phyloP scores from a whole-genome alignment of 2,888 invertebrate genomes.

The Drosophila lutescens region DNA sequence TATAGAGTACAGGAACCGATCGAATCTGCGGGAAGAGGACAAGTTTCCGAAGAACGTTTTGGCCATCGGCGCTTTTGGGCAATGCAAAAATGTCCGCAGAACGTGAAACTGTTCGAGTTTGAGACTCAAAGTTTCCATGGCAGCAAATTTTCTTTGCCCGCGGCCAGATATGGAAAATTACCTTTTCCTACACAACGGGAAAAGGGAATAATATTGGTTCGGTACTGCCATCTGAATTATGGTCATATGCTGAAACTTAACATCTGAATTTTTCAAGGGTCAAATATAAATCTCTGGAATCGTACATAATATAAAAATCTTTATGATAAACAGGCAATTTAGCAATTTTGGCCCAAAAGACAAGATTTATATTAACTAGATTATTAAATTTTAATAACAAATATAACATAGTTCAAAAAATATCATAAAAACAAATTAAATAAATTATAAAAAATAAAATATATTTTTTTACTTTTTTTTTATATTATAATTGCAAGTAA shows the following conservation, averaged over 20 bases:
- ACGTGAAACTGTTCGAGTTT: conserved; percentile 27
- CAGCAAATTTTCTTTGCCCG: conserved; percentile 19
- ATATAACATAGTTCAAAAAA: too few species aligned
- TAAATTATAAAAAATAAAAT: too few species aligned
- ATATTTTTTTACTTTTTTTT: too few species aligned
- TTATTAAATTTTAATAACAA: too few species aligned
- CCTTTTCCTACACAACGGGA: conserved; percentile 22
- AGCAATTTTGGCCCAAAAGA: too few species aligned
- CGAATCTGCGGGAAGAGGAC: conserved; percentile 18
- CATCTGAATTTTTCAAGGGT: too few species aligned
- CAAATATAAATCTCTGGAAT: too few species aligned
- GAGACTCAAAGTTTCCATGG: conserved; percentile 11
- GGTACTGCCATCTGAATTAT: background rate
- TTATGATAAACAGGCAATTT: too few species aligned
- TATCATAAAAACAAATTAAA: too few species aligned
- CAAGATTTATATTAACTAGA: too few species aligned
- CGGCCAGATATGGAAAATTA: conserved; percentile 58
- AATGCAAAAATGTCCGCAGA: conserved; percentile 9
- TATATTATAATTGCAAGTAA: too few species aligned
- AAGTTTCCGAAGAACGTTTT: conserved; percentile 26
- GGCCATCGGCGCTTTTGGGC: conserved; percentile 32
- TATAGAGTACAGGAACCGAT: conserved; percentile 36
- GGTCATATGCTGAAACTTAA: background rate
- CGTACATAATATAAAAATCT: too few species aligned
- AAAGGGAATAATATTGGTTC: conserved; percentile 31